phyloP scores from a whole-genome alignment of 2,113 vertebrate genomes.

The Sapayoa aenigma region DNA sequence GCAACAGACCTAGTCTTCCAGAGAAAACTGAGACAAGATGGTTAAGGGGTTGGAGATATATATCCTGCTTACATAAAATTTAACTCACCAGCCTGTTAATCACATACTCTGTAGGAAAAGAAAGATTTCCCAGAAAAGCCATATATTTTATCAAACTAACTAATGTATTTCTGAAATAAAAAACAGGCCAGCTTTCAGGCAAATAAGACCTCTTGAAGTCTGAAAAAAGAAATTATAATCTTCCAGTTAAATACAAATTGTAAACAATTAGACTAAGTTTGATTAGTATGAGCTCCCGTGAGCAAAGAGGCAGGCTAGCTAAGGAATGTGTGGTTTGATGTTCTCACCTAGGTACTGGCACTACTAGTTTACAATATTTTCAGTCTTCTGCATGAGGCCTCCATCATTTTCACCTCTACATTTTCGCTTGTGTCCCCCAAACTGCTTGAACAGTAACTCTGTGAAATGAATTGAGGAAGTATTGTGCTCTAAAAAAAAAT shows the following conservation, averaged over 20 bases:
- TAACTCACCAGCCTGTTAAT: not conserved
- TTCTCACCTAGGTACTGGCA: not conserved
- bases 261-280: not conserved
- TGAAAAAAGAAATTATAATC: not conserved
- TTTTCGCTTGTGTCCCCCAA: not conserved
- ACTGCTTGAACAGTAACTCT: not conserved
- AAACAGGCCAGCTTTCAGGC: not conserved
- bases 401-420: not conserved
- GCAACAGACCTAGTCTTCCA: not conserved
- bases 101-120: not conserved
- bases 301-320: not conserved
- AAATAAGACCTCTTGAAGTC: not conserved
- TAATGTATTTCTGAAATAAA: not conserved
- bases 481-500: not conserved
- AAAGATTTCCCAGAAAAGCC: not conserved
- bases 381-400: not conserved
- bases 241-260: not conserved
- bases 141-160: slow-evolving; percentile 3
- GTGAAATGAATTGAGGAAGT: not conserved
- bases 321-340: not conserved
- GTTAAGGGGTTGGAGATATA: not conserved
- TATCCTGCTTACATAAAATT: not conserved
- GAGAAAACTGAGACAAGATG: not conserved
- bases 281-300: not conserved
- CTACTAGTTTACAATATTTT: not conserved